These are phyloP conservation scores for Hypsopygia costalis DNA, from an alignment of 2,888 invertebrate genomes.

Conservation along the genomic window DNA sequence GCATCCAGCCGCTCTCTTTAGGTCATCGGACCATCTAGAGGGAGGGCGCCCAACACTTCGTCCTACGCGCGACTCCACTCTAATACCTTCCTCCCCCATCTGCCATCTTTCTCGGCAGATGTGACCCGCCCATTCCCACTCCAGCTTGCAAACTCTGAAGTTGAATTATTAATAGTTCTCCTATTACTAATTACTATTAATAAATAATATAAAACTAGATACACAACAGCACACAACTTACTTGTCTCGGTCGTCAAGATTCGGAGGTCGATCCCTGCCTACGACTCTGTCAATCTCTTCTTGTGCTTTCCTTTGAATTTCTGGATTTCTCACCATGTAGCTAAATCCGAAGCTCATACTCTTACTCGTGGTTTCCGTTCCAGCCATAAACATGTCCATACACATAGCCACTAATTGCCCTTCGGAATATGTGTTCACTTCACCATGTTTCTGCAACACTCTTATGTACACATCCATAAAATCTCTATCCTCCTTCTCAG, in stretches of 20 bases:
- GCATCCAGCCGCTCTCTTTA: too few species aligned
- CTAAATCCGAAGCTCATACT: slow-evolving; percentile 88
- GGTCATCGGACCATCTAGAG: too few species aligned
- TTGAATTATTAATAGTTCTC: too few species aligned
- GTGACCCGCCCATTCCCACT: too few species aligned
- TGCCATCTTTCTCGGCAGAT: too few species aligned
- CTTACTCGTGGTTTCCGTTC: slow-evolving; percentile 92
- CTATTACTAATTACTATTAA: too few species aligned
- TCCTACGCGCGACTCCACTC: too few species aligned
- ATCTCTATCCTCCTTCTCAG: slow-evolving; percentile 83
- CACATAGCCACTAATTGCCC: slow-evolving; percentile 89
- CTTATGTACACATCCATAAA: slow-evolving; percentile 91
- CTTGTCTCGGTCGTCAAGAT: slow-evolving; percentile 85
- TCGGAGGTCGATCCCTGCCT: slow-evolving; percentile 84
- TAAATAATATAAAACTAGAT: too few species aligned
- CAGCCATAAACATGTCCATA: slow-evolving; percentile 93
- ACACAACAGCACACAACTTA: too few species aligned
- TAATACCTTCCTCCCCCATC: too few species aligned
- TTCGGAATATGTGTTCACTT: slow-evolving; percentile 82
- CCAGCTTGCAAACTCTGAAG: too few species aligned
- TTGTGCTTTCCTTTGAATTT: slow-evolving; percentile 87
- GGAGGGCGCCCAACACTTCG: too few species aligned
- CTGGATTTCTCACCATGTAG: slow-evolving; percentile 85
- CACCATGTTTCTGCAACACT: slow-evolving; percentile 81
- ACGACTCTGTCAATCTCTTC: slow-evolving; percentile 88